Conservation (phyloP, 2,113 vertebrate species). For the Phoxinus phoxinus region DNA sequence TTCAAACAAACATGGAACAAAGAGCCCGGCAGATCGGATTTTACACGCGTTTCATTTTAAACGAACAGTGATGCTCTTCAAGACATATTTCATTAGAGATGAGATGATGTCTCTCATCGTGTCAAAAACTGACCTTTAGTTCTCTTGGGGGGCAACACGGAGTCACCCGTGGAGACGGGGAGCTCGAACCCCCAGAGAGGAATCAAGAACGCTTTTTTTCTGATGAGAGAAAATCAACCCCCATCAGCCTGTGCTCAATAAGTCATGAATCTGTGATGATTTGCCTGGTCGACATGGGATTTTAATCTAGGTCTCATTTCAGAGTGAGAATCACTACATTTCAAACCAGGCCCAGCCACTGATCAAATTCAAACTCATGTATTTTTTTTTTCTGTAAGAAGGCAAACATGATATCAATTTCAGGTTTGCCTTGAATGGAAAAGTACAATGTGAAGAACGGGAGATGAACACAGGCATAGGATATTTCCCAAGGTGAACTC, state of each 20-base stretch:
- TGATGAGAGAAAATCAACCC: slow-evolving; percentile 50
- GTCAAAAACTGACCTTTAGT: slow-evolving; percentile 65
- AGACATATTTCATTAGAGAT: slow-evolving; percentile 55
- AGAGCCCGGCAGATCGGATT: slow-evolving; percentile 32
- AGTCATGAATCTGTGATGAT: slow-evolving; percentile 60
- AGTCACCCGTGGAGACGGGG: slow-evolving; percentile 44
- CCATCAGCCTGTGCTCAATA: slow-evolving; percentile 49
- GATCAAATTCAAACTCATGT: slow-evolving; percentile 29
- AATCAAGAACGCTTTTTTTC: slow-evolving; percentile 55
- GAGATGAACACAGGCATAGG: background rate
- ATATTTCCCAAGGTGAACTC: slow-evolving; percentile 45
- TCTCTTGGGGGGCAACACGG: slow-evolving; percentile 26
- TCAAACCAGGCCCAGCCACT: slow-evolving; percentile 5
- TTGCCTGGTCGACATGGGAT: slow-evolving; percentile 26
- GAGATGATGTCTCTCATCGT: slow-evolving; percentile 65
- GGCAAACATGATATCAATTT: background rate
- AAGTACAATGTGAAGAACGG: slow-evolving; percentile 16
- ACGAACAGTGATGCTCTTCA: slow-evolving; percentile 16
- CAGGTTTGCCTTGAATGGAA: slow-evolving; percentile 16
- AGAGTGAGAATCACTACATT: slow-evolving; percentile 39
- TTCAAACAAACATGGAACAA: slow-evolving; percentile 68
- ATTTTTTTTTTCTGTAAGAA: background rate
- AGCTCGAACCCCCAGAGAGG: slow-evolving; percentile 45
- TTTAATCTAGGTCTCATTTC: slow-evolving; percentile 53
- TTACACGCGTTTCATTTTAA: background rate